Conservation (phyloP, 1,140 invertebrate genomes). For the Leptonema lineaticorne region DNA sequence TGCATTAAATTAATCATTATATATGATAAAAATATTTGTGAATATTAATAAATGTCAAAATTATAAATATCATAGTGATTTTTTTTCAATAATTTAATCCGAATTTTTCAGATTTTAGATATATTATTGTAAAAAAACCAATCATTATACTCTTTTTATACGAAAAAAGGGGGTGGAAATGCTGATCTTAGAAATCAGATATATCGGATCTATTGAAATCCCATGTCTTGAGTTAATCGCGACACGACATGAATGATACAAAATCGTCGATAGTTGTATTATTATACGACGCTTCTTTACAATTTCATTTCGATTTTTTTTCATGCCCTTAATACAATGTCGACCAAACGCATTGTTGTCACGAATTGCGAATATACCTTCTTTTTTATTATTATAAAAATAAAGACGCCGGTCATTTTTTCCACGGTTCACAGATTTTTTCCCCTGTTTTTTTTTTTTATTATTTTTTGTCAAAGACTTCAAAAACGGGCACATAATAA, state of each 20-base stretch:
- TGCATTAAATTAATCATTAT: too few species aligned
- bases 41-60: too few species aligned
- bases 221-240: constrained; percentile 21
- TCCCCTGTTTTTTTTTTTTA: background rate
- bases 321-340: too few species aligned
- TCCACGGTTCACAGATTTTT: background rate
- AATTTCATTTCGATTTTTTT: background rate
- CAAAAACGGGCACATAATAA: too few species aligned
- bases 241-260: constrained; percentile 13
- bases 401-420: constrained; percentile 1
- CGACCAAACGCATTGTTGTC: background rate
- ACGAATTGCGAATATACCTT: background rate
- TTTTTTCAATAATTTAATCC: too few species aligned
- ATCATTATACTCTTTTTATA: background rate
- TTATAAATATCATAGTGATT: too few species aligned
- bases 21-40: too few species aligned
- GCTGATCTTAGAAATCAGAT: constrained; percentile 17
- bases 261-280: constrained; percentile 19
- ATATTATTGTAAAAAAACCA: too few species aligned
- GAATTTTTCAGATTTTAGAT: too few species aligned
- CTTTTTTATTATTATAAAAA: too few species aligned
- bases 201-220: constrained; percentile 13
- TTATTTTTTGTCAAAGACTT: too few species aligned
- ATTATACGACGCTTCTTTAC: background rate
- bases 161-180: background rate